Evolutionary conservation across 1,140 invertebrate genomes (phyloP).

Genomic region (Mycetomoellerius zeteki): DNA sequence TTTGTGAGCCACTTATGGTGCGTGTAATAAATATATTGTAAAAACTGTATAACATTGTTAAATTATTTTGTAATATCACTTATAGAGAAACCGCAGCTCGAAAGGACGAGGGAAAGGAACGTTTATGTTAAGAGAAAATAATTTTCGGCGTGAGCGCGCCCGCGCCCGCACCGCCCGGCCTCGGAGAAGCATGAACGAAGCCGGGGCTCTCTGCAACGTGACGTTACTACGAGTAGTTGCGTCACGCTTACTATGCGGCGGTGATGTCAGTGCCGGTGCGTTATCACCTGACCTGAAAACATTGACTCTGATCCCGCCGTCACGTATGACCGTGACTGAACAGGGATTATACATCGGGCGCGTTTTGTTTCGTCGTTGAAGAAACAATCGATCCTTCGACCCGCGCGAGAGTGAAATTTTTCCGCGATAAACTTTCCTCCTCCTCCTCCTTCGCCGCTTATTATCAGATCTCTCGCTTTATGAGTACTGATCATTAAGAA

Average conservation of each 20-base stretch:
- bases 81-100: no score
- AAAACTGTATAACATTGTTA: no score
- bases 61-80: no score
- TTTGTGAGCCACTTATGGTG: no score
- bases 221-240: constrained; percentile 78
- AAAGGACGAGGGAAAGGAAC: no score
- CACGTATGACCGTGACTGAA: not conserved
- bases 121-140: not conserved
- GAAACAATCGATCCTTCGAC: constrained; percentile 2
- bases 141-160: constrained; percentile 14
- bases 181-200: constrained; percentile 23
- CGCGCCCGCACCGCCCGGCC: not conserved
- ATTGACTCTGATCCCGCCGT: constrained; percentile 76
- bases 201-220: constrained; percentile 57
- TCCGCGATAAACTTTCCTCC: not conserved
- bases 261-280: constrained; percentile 80
- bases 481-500: not conserved
- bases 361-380: not conserved
- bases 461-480: not conserved
- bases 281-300: constrained; percentile 81
- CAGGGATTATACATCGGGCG: not conserved
- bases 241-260: constrained; percentile 81
- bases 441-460: not conserved
- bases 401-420: constrained; percentile 34
- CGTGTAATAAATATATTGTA: no score